A percentile compares a stretch with the other conserved stretches of the same genome.
These are phyloP conservation scores for Scylla paramamosain DNA, from an alignment of 1,140 invertebrate genomes.

Conservation along the genomic window DNA sequence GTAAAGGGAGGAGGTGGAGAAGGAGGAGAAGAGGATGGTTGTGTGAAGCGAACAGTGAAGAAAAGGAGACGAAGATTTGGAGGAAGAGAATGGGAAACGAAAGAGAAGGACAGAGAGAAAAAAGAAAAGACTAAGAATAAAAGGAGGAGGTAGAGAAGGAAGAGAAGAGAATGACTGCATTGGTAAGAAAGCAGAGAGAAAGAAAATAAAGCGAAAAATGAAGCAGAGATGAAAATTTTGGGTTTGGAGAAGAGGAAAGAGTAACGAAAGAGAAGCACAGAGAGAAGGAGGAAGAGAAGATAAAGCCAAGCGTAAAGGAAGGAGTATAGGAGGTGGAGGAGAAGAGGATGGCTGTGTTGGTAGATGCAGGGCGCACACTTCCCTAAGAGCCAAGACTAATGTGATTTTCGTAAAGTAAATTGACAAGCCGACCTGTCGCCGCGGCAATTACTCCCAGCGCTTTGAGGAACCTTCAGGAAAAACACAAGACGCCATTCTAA, in stretches of 20 bases:
- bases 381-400: constrained; percentile 53
- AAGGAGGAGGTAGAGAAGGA: not conserved
- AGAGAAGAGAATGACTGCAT: no score
- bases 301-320: not conserved
- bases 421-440: constrained; percentile 62
- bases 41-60: no score
- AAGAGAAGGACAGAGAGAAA: no score
- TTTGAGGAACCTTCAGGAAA: not conserved
- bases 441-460: constrained; percentile 28
- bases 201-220: no score
- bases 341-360: not conserved
- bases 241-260: no score
- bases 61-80: no score
- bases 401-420: constrained; percentile 51
- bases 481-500: not conserved
- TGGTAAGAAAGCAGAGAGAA: no score
- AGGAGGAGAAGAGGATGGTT: not conserved
- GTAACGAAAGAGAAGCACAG: not conserved
- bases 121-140: not conserved
- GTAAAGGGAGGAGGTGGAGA: not conserved
- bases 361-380: not conserved
- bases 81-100: no score
- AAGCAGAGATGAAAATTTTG: no score
- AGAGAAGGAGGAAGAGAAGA: not conserved
- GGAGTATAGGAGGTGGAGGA: not conserved